Conservation (phyloP, 2,888 invertebrate genomes). For the Thecocarcelia acutangulata region DNA sequence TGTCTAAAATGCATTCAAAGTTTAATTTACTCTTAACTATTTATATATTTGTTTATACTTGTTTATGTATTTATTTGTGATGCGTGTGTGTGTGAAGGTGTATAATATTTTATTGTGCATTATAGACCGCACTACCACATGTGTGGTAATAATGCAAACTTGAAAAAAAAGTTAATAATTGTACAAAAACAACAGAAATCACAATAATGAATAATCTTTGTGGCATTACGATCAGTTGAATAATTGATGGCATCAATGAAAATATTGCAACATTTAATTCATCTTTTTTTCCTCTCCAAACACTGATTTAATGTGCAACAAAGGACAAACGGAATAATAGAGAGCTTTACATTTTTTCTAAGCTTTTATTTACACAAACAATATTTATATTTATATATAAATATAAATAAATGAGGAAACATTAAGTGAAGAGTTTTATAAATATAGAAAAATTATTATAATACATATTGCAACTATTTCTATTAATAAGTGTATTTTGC, state of each 20-base stretch:
- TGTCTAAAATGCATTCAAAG: constrained; percentile 43
- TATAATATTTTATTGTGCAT: constrained; percentile 64
- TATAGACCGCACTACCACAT: constrained; percentile 67
- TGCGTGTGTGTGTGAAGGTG: constrained; percentile 14
- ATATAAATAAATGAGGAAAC: constrained; percentile 21
- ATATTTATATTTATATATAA: constrained; percentile 13
- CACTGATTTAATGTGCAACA: constrained; percentile 47
- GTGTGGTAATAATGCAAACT: constrained; percentile 65
- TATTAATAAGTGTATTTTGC: background rate
- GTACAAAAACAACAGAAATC: constrained; percentile 20
- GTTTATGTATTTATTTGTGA: constrained; percentile 8
- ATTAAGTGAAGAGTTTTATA: constrained; percentile 2
- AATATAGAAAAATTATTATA: background rate
- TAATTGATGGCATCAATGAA: constrained; percentile 55
- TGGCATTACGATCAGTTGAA: constrained; percentile 65
- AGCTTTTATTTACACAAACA: constrained; percentile 40
- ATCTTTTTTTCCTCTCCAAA: constrained; percentile 1
- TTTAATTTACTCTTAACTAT: constrained; percentile 62
- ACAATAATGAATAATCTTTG: constrained; percentile 62
- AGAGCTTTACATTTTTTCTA: constrained; percentile 24
- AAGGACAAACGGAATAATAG: constrained; percentile 7
- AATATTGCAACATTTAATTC: constrained; percentile 33
- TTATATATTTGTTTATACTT: constrained; percentile 14
- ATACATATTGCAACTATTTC: too few species aligned
- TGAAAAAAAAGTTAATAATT: constrained; percentile 29